Base-by-base conservation (phyloP, 2,797 vertebrate species). In the Brachyalestes nurse region DNA sequence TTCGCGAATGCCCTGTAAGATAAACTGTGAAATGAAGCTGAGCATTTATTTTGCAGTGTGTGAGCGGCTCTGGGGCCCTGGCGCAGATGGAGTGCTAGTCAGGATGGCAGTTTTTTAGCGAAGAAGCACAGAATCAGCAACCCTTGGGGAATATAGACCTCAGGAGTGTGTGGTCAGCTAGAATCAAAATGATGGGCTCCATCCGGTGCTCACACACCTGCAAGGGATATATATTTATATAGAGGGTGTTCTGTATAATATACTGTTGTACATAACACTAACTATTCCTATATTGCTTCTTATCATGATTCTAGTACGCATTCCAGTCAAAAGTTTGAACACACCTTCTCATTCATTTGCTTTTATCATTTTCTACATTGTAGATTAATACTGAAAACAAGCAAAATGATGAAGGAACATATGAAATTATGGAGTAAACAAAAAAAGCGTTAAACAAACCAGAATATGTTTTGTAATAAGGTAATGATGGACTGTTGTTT, bases 81-180 rank as follows among this genome's bases (percentile, higher is more conserved):
- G 82, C 17, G 53, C 79, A 83, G 76, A 86, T 79, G 67, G 74
- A 81, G 64, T 71, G 75, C 83, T 85, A 66, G 42, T 79, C 62
- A 64, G 72, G 70, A 82, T 19, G 62, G 77, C 58, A 71, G 62
- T 82, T 79, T 82, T 81, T 81, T 77, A 13, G 61, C 14, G 40
- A 72, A 81, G 81, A 81, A 80, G 65, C 70, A 83, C 78, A 81
- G 72, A 81, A 75, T 87, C 84, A 87, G 84, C 84, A 85, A 60
- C 77, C 76, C 34, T 21, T 23, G 4, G 40, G 65, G 75, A 81
- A 81, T 57, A 78, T 14, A 62, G 23, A 58, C 49, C 81, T 61
- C 73, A 70, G 76, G 81, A 80, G 21, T 85, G 85, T 86, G 75
- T 75, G 83, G 83, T 88, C 87, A 86, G 87, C 85, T 81, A 82